Conservation (phyloP, 37 sponge, comb jelly and placozoan species). For the Ianthella basta region DNA sequence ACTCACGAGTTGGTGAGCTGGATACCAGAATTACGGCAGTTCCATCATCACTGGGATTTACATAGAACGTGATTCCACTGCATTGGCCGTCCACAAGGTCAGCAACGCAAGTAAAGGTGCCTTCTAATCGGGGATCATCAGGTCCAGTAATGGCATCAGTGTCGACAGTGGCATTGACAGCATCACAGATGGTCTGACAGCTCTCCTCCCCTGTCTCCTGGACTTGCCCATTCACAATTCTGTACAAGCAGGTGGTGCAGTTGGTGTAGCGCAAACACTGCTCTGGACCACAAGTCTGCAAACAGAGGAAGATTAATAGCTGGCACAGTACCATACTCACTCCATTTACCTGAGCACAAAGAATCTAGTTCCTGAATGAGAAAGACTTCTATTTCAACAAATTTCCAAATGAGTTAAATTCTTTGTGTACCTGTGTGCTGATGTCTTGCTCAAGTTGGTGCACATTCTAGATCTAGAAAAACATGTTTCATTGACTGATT, state of each 20-base stretch:
- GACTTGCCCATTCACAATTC: neutral
- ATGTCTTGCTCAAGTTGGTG: too few relatives aligned
- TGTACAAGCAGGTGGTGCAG: neutral
- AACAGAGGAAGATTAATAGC: neutral
- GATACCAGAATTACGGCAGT: neutral
- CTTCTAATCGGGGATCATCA: neutral
- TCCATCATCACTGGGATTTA: neutral
- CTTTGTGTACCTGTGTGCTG: too few relatives aligned
- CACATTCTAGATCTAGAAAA: too few relatives aligned
- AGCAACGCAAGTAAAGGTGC: neutral
- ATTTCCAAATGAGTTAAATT: too few relatives aligned
- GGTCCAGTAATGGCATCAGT: neutral
- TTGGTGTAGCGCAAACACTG: neutral
- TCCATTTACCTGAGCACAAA: too few relatives aligned
- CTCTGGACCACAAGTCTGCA: conserved; percentile 7
- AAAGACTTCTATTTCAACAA: too few relatives aligned
- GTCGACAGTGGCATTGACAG: neutral
- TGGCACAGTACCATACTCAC: too few relatives aligned
- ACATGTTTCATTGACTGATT: too few relatives aligned
- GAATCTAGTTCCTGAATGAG: too few relatives aligned
- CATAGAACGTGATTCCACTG: neutral
- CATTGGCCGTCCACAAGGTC: neutral
- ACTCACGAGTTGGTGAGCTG: neutral
- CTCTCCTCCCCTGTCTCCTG: neutral
- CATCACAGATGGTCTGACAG: neutral